These are phyloP conservation scores for Drosophila conformis DNA, from an alignment of 2,888 invertebrate genomes.

Conservation along the genomic window DNA sequence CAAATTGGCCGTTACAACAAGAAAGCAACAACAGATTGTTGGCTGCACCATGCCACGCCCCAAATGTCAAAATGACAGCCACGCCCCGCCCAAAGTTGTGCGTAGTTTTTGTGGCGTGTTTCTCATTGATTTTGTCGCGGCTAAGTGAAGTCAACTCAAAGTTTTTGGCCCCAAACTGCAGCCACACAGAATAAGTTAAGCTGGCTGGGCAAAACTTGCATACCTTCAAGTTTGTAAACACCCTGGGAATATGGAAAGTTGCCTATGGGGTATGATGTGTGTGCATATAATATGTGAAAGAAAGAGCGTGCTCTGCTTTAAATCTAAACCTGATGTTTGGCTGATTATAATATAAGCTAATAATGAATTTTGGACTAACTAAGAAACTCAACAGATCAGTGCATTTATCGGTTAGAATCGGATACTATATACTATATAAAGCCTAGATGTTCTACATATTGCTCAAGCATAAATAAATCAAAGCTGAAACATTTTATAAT, in stretches of 20 bases:
- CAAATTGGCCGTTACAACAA: constrained; percentile 38
- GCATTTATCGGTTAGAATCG: not conserved
- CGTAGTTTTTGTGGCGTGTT: constrained; percentile 38
- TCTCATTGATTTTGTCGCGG: constrained; percentile 52
- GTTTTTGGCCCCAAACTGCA: constrained; percentile 27
- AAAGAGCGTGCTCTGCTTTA: not conserved
- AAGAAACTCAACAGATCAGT: not conserved
- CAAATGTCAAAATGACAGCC: constrained; percentile 5
- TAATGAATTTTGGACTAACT: not conserved
- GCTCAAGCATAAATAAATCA: not conserved
- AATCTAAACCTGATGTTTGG: fast-evolving
- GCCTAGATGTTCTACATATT: not conserved
- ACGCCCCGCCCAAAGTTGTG: constrained; percentile 21
- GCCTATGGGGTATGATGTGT: not conserved
- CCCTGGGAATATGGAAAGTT: not conserved
- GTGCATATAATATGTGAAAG: not conserved
- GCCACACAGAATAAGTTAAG: constrained; percentile 16
- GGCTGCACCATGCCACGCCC: constrained; percentile 28
- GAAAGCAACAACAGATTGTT: constrained; percentile 39
- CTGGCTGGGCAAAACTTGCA: constrained; percentile 19
- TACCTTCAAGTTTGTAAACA: constrained; percentile 22
- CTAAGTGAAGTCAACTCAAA: constrained; percentile 24
- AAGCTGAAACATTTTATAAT: not conserved
- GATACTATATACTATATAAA: not conserved
- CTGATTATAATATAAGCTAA: not conserved